Conservation (phyloP, 92 coral and sea anemone genomes). For the Epizoanthus scotinus region DNA sequence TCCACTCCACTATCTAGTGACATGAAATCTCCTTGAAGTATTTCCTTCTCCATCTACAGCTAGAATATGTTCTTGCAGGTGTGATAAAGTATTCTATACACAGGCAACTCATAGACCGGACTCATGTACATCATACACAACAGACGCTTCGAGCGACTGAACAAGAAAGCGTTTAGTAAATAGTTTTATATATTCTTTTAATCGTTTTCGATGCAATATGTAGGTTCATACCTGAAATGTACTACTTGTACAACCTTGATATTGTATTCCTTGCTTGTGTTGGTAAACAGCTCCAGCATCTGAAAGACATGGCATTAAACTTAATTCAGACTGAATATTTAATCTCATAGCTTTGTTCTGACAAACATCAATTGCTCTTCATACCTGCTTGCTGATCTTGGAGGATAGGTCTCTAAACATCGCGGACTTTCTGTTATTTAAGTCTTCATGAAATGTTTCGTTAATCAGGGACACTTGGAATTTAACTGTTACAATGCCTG, state of each 20-base stretch:
- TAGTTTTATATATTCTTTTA: too few relatives aligned
- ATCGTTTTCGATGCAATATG: too few relatives aligned
- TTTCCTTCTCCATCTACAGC: too few relatives aligned
- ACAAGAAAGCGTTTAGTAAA: neutral
- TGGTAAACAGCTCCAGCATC: slow-evolving; percentile 7
- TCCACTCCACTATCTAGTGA: too few relatives aligned
- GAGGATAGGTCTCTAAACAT: slow-evolving; percentile 19
- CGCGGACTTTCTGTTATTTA: slow-evolving; percentile 3
- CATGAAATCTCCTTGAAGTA: too few relatives aligned
- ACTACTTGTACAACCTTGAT: slow-evolving; percentile 24
- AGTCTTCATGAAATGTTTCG: slow-evolving; percentile 17
- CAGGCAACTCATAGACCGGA: too few relatives aligned
- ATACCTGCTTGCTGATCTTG: slow-evolving; percentile 3
- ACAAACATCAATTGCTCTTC: too few relatives aligned
- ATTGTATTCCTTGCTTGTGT: neutral
- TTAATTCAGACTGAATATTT: neutral
- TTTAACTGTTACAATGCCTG: slow-evolving; percentile 17
- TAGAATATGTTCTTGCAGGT: too few relatives aligned
- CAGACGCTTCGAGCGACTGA: too few relatives aligned
- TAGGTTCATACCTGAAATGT: slow-evolving; percentile 13
- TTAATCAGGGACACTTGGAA: slow-evolving; percentile 17
- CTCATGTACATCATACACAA: too few relatives aligned
- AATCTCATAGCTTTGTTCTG: too few relatives aligned
- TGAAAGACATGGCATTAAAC: neutral
- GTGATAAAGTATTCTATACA: too few relatives aligned